Evolutionary conservation across 2,888 invertebrate genomes (phyloP).

Genomic region (Pristionchus maxplancki): DNA sequence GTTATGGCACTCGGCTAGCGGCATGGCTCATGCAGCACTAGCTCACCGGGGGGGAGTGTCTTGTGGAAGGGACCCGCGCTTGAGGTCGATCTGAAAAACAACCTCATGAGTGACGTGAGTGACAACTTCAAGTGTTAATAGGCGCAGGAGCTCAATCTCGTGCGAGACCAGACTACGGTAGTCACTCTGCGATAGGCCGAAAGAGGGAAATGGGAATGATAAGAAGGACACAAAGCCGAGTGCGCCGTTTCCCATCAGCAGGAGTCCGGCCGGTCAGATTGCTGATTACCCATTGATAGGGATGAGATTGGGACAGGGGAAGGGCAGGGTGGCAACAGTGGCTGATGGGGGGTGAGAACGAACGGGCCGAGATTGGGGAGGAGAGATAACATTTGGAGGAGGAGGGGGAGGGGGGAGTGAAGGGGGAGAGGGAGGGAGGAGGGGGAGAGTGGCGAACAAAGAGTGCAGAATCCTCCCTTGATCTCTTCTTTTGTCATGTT

Average conservation of each 20-base stretch:
- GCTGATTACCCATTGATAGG: slow-evolving; percentile 22
- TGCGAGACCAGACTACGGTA: neutral
- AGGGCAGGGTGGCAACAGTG: slow-evolving; percentile 31
- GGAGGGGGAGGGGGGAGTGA: neutral
- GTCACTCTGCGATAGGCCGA: neutral
- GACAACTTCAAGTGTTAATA: too few species aligned
- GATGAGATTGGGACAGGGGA: neutral
- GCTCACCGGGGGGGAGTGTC: slow-evolving; percentile 20
- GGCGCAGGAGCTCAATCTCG: too few species aligned
- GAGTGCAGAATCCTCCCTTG: slow-evolving; percentile 12
- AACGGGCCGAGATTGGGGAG: neutral
- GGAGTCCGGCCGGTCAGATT: neutral
- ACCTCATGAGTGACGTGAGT: neutral
- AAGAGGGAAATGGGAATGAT: neutral
- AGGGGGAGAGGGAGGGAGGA: neutral
- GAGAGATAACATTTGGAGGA: neutral
- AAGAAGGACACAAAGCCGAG: neutral
- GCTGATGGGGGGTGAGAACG: slow-evolving; percentile 28
- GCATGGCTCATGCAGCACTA: neutral
- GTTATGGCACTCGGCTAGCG: slow-evolving; percentile 27
- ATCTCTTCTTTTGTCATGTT: neutral
- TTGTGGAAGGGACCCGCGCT: neutral
- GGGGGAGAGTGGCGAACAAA: neutral
- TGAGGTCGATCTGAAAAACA: neutral
- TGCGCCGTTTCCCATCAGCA: neutral